These are phyloP conservation scores for Aphidoletes aphidimyza DNA, from an alignment of 2,888 invertebrate species.

Conservation along the genomic window DNA sequence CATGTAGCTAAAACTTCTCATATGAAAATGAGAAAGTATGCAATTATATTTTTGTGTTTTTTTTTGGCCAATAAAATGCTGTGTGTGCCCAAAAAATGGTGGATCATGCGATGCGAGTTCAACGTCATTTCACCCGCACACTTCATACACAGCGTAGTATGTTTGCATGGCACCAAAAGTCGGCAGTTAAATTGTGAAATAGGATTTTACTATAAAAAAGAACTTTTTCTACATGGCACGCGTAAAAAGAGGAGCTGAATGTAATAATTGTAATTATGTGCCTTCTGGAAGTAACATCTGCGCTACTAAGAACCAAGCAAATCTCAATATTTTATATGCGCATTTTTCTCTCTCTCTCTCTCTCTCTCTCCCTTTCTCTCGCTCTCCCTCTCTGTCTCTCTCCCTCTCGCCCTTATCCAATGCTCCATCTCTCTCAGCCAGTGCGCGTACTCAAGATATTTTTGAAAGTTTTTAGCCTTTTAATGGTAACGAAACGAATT, in stretches of 20 bases:
- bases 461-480: slow-evolving; percentile 37
- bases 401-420: background rate
- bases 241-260: background rate
- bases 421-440: too few species aligned
- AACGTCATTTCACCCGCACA: background rate
- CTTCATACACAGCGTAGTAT: background rate
- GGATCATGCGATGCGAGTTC: background rate
- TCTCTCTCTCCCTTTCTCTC: background rate
- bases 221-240: background rate
- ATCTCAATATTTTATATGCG: slow-evolving; percentile 7
- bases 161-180: too few species aligned
- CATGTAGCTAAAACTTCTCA: background rate
- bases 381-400: background rate
- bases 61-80: slow-evolving; percentile 33
- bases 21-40: background rate
- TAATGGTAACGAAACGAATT: slow-evolving; percentile 22
- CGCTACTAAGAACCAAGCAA: slow-evolving; percentile 22
- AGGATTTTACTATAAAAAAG: slow-evolving; percentile 38
- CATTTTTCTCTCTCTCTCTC: background rate
- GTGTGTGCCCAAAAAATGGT: background rate
- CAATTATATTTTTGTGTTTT: too few species aligned
- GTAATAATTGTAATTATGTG: slow-evolving; percentile 42
- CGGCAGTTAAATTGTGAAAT: background rate
- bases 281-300: slow-evolving; percentile 45
- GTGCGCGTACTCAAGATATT: background rate